A percentile compares a stretch with the other conserved stretches of the same genome.
phyloP scores from a whole-genome alignment of 2,888 invertebrate species.

The Leptarthrus brevirostris region DNA sequence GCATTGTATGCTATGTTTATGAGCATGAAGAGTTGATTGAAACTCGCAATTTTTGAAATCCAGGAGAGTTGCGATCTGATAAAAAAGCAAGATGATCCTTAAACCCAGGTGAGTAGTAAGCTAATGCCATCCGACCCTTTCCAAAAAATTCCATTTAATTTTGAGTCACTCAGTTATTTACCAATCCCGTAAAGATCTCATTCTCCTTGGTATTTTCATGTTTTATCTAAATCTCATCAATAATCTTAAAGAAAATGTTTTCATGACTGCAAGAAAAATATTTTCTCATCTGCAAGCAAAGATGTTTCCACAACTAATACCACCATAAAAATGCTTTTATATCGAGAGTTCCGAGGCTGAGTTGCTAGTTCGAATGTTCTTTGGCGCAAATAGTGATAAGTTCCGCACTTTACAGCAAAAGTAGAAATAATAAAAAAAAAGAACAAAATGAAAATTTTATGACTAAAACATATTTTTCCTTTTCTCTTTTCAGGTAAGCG shows the following conservation, averaged over 20 bases:
- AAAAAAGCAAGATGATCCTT: no score
- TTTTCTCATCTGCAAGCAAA: not conserved
- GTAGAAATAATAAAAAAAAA: slow-evolving; percentile 2
- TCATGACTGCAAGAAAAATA: not conserved
- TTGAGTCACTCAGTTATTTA: no score
- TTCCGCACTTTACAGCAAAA: slow-evolving; percentile 4
- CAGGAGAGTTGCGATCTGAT: no score
- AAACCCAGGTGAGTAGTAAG: no score
- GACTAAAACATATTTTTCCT: slow-evolving; percentile 20
- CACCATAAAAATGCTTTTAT: slow-evolving; percentile 10
- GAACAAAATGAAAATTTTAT: slow-evolving; percentile 21
- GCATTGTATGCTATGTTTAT: no score
- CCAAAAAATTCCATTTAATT: no score
- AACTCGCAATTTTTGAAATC: no score
- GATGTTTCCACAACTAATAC: not conserved
- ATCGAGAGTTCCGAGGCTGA: not conserved
- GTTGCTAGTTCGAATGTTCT: no score
- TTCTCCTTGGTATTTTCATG: slow-evolving; percentile 3
- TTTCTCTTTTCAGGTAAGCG: slow-evolving; percentile 36
- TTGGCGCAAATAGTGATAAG: not conserved
- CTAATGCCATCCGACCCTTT: no score
- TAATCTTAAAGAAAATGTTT: slow-evolving; percentile 27
- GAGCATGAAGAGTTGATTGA: no score
- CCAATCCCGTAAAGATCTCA: no score
- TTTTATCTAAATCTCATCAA: slow-evolving; percentile 20